A percentile compares a stretch with the other conserved stretches of the same genome.
These are phyloP conservation scores for Drepana falcataria DNA, from an alignment of 2,888 invertebrate species.

Conservation along the genomic window DNA sequence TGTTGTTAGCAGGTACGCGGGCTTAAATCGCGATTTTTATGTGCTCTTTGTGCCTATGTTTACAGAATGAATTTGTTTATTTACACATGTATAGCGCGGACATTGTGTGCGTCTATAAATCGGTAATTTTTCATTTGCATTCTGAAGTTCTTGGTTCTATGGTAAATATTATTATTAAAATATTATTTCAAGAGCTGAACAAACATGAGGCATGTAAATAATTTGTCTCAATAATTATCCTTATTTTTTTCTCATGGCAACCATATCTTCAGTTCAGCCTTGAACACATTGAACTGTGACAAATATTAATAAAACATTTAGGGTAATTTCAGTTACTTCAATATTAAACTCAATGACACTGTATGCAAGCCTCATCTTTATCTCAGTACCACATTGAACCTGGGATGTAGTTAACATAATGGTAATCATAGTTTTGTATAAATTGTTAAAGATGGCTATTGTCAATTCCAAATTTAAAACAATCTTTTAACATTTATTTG, in stretches of 20 bases:
- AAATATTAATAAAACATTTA: no score
- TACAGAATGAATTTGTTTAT: constrained; percentile 70
- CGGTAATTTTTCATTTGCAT: constrained; percentile 14
- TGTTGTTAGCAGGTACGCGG: constrained; percentile 21
- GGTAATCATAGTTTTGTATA: no score
- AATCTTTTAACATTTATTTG: no score
- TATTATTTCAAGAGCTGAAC: background rate
- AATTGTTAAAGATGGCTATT: no score
- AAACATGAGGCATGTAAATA: background rate
- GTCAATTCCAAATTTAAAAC: no score
- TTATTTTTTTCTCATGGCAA: background rate
- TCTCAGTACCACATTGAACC: no score
- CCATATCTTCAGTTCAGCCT: no score
- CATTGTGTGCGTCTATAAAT: constrained; percentile 29
- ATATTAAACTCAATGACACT: no score
- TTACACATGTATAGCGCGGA: constrained; percentile 54
- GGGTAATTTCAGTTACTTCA: no score
- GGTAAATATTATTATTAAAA: constrained; percentile 1
- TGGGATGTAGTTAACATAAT: no score
- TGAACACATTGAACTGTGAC: no score
- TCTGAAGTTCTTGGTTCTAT: background rate
- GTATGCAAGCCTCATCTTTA: no score
- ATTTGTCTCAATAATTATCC: background rate
- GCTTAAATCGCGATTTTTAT: constrained; percentile 55
- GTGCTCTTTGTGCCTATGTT: constrained; percentile 63